These are phyloP conservation scores for Amphipoea lucens DNA, from an alignment of 2,888 invertebrate genomes.

Conservation along the genomic window DNA sequence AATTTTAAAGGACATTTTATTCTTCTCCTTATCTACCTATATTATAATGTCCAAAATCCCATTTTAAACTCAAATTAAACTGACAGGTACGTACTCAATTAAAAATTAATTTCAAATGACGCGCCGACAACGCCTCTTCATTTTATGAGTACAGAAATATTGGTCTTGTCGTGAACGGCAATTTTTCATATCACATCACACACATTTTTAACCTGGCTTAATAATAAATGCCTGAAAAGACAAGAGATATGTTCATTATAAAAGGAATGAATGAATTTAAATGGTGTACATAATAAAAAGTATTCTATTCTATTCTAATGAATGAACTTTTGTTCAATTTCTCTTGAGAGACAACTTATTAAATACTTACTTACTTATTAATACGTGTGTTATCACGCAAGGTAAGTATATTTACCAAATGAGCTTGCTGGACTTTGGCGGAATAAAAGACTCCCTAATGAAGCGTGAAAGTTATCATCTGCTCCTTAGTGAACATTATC, in stretches of 20 bases:
- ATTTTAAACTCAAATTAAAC: constrained; percentile 38
- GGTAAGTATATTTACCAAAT: constrained; percentile 25
- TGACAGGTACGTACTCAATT: constrained; percentile 31
- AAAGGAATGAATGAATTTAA: not conserved
- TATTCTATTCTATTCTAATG: not conserved
- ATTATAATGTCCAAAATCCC: constrained; percentile 34
- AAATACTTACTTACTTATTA: not conserved
- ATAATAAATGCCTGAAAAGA: constrained; percentile 20
- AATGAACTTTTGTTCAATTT: constrained; percentile 12
- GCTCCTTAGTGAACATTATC: constrained; percentile 29
- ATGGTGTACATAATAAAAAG: too few species aligned
- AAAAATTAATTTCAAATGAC: constrained; percentile 49
- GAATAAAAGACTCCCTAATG: constrained; percentile 22
- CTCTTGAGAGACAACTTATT: not conserved
- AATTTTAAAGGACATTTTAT: not conserved
- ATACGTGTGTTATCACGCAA: constrained; percentile 1
- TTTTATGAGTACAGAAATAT: constrained; percentile 16
- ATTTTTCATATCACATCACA: constrained; percentile 24
- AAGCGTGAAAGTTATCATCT: constrained; percentile 14
- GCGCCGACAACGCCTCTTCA: not conserved
- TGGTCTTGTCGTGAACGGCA: constrained; percentile 2
- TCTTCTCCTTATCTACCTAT: not conserved
- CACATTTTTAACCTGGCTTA: constrained; percentile 36
- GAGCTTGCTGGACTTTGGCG: constrained; percentile 9
- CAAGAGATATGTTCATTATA: constrained; percentile 1